Percentiles rank a stretch among this genome's conserved stretches.
phyloP scores from a whole-genome alignment of 2,797 vertebrate species.

The Mormyrus hasselquistii region DNA sequence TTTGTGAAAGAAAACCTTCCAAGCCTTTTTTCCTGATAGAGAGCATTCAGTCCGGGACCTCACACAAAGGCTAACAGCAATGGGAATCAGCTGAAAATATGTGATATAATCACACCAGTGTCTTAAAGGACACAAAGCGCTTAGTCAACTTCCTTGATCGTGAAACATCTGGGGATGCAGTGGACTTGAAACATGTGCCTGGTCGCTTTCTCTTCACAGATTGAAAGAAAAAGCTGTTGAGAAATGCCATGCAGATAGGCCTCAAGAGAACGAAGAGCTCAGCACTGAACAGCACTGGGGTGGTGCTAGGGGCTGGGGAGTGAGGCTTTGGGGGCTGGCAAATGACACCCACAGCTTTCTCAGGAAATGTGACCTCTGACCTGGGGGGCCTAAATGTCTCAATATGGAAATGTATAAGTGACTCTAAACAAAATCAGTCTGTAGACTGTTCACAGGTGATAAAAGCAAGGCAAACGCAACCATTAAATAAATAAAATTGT shows the following conservation, averaged over 20 bases:
- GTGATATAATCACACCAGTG: slow-evolving; percentile 68
- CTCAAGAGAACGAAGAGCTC: slow-evolving; percentile 59
- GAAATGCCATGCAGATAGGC: slow-evolving; percentile 53
- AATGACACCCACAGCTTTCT: slow-evolving; percentile 72
- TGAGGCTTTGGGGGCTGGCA: slow-evolving; percentile 58
- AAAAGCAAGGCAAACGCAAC: neutral
- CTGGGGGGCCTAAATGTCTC: slow-evolving; percentile 47
- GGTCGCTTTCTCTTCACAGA: slow-evolving; percentile 59
- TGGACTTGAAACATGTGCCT: slow-evolving; percentile 36
- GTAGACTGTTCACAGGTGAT: neutral
- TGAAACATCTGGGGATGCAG: slow-evolving; percentile 57
- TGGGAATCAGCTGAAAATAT: slow-evolving; percentile 69
- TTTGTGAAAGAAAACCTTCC: slow-evolving; percentile 62
- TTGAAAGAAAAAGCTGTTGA: slow-evolving; percentile 68
- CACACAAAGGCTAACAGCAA: slow-evolving; percentile 65
- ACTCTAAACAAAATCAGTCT: slow-evolving; percentile 21
- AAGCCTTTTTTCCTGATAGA: slow-evolving; percentile 59
- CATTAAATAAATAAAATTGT: neutral
- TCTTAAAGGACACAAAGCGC: slow-evolving; percentile 68
- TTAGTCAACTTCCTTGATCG: slow-evolving; percentile 66
- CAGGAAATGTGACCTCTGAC: slow-evolving; percentile 65
- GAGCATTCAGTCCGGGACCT: slow-evolving; percentile 52
- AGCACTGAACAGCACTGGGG: slow-evolving; percentile 61
- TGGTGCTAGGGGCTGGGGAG: neutral
- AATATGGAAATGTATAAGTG: slow-evolving; percentile 44